A percentile compares a stretch with the other conserved stretches of the same genome.
Evolutionary conservation across 2,113 vertebrate genomes (phyloP).

Genomic region (Tautogolabrus adspersus): DNA sequence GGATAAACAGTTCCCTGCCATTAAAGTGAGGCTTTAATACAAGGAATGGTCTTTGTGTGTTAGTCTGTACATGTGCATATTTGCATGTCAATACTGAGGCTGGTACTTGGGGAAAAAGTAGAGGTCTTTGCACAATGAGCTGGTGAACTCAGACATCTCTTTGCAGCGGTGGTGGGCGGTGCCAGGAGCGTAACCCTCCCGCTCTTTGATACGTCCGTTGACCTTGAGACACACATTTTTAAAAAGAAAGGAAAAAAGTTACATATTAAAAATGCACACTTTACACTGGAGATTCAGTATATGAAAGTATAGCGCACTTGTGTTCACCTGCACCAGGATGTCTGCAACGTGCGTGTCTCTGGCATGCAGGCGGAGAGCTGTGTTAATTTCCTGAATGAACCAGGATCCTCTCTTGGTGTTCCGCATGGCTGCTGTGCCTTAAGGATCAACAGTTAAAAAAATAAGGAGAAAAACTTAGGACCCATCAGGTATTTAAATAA

Average conservation of each 20-base stretch:
- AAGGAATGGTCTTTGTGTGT: conserved; percentile 49
- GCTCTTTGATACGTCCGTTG: conserved; percentile 91
- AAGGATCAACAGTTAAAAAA: conserved; percentile 5
- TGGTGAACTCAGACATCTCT: conserved; percentile 98
- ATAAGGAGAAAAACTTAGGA: neutral
- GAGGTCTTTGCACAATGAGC: conserved; percentile 93
- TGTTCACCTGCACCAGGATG: conserved; percentile 94
- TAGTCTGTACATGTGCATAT: conserved; percentile 28
- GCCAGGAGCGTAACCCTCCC: conserved; percentile 95
- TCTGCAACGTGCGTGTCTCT: conserved; percentile 93
- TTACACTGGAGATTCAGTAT: neutral
- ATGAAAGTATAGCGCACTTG: neutral
- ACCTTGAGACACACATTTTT: conserved; percentile 81
- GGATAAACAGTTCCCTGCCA: conserved; percentile 20
- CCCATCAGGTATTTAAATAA: neutral
- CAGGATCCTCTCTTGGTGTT: conserved; percentile 97
- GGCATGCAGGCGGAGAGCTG: conserved; percentile 87
- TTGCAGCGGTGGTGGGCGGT: conserved; percentile 96
- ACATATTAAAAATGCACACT: neutral
- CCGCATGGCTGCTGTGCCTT: conserved; percentile 95
- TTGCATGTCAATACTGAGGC: conserved; percentile 68
- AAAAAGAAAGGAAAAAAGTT: too few relatives aligned
- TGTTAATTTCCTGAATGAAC: conserved; percentile 93
- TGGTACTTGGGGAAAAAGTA: conserved; percentile 94
- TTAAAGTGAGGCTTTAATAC: conserved; percentile 29